Evolutionary conservation across 1,140 invertebrate genomes (phyloP), one percentile per base, ranked within the genome.

Genomic region (Drosophila prosaltans): DNA sequence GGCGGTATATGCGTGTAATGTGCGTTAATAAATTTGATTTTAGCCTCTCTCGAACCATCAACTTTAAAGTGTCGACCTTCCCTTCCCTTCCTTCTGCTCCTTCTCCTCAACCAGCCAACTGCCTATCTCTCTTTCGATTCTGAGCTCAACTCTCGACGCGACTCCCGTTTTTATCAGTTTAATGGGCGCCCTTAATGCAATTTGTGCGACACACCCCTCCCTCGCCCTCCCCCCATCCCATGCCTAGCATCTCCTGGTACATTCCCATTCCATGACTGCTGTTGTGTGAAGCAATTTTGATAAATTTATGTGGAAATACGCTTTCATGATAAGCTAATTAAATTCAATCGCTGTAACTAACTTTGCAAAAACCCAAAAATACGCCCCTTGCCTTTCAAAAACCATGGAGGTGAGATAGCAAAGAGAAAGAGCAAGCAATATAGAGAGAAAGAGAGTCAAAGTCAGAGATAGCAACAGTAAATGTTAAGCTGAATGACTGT

Each of bases 321-420:
- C 83, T 88, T 88, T 88, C 84, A 89, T 88, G 84, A 88, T 88
- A 88, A 88, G 83, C 83, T 88, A 89, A 88, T 88, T 88, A 88
- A 88, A 89, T 88, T 88, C 84, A 88, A 88, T 88, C 83, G 83
- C 83, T 82, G 83, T 86, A 88, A 80, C 83, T 84, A 81, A 79
- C 82, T 86, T 78, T 69, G 54, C 79, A 80, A 80, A 86, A 81
- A 86, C 82, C 83, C 80, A 51, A 88, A 86, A 74, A 77, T 72
- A 62, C 43, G 48, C 67, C 39, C 48, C 41, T 67, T 54, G 40
- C 21, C 28, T 26, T 51, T 51, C 21, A 9, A 51, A 26, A 4
- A 51, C 21, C 21, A 24, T 51, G 45, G 45, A 51, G 45, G 45
- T 51, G 45, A 51, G 45, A 51, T 21, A 51, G 21, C 11, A 4